Base-by-base conservation (phyloP, 2,888 invertebrate genomes). In the Pseudeuparius sepicola region DNA sequence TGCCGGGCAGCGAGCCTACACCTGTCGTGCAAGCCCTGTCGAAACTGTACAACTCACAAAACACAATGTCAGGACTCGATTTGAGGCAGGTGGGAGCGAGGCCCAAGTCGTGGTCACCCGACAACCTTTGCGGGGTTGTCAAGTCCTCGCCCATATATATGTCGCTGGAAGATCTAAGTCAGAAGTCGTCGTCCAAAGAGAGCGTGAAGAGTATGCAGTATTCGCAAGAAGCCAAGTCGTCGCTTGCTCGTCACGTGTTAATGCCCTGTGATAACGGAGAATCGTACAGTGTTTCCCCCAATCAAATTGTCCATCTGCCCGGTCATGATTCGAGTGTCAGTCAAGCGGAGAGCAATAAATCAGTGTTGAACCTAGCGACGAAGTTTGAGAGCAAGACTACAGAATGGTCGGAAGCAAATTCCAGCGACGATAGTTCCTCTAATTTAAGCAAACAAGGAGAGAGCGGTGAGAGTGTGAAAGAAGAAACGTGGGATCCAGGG, bases 201-300 rank as follows among this genome's bases (percentile, higher is more conserved):
- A 52, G 52, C n/a, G 42, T 39, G 32, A n/a, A n/a, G n/a, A 42
- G 35, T 40, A 37, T 39, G 12, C 35, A 39, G 1, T n/a, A n/a
- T n/a, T n/a, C n/a, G n/a, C 43, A 46, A 53, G 52, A 49, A n/a
- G 38, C 43, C 7, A 51, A 51, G 40, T 35, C 44, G 24, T 44
- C 50, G 4, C 40, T 51, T 16, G 74, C 78, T n/a, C 68, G 80
- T 27, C 83, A 86, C 59, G 78, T 85, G 57, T 68, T 87, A 44
- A 79, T 87, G 73, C 85, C 87, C 2, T 87, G 83, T 57, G 82
- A 80, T 51, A 83, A 83, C 60, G 89, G 88, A 20, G 75, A 81
- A 50, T 79, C 81, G 47, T 89, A 89, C 63, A 87, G 87, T 59
- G 88, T 89, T 15, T 88, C 89, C 27, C 89, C 87, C 50, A 89